Evolutionary conservation across 2,797 vertebrate genomes (phyloP).

Genomic region (Myotis vivesi): DNA sequence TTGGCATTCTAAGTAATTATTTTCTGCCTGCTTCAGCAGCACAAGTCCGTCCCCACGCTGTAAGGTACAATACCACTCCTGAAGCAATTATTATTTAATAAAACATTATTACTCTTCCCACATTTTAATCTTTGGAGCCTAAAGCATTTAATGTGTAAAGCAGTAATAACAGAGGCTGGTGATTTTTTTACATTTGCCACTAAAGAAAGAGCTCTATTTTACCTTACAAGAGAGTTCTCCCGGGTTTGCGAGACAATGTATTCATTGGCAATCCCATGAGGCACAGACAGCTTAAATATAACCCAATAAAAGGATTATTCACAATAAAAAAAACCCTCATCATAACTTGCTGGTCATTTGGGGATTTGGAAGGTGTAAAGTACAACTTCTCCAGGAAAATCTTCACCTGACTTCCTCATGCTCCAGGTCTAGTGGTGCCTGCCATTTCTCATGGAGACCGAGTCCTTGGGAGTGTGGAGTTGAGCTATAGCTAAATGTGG

Average conservation of each 20-base stretch:
- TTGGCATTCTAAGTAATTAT: conserved; percentile 87
- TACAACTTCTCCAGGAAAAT: background rate
- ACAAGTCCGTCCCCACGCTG: conserved; percentile 89
- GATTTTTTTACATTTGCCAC: background rate
- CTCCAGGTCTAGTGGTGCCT: background rate
- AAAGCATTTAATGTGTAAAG: conserved; percentile 66
- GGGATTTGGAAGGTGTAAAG: background rate
- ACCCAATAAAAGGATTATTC: conserved; percentile 68
- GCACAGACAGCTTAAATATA: conserved; percentile 88
- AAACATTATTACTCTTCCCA: conserved; percentile 73
- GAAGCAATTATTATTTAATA: conserved; percentile 80
- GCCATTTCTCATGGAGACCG: background rate
- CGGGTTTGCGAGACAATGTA: conserved; percentile 84
- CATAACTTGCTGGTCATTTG: background rate
- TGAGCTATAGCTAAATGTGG: background rate
- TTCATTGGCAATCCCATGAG: conserved; percentile 88
- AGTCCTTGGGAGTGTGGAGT: background rate
- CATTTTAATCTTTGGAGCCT: conserved; percentile 74
- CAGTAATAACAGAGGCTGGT: conserved; percentile 5
- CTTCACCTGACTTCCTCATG: background rate
- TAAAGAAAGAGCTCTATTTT: conserved; percentile 64
- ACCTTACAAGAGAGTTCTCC: conserved; percentile 92
- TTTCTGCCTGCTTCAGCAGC: conserved; percentile 85
- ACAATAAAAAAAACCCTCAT: background rate
- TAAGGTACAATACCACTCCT: conserved; percentile 69